Conservation (phyloP, 2,888 invertebrate species). For the Pyrrhosoma nymphula region DNA sequence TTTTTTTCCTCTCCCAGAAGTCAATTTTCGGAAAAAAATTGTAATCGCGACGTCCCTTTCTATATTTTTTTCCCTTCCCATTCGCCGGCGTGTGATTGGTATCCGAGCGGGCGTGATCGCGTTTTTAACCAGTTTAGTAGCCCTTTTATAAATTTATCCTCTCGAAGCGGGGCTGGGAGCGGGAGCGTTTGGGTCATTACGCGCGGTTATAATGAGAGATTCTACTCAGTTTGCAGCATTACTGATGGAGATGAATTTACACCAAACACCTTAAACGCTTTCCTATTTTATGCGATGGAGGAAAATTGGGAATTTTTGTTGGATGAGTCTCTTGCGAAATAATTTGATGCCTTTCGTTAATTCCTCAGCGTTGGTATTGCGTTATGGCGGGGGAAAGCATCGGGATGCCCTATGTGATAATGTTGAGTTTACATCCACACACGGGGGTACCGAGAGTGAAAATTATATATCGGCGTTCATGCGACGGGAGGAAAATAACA, state of each 20-base stretch:
- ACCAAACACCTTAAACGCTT: background rate
- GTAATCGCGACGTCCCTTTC: background rate
- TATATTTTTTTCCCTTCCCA: too few relatives aligned
- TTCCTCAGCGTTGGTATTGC: background rate
- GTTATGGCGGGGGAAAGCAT: background rate
- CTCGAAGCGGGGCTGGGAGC: too few relatives aligned
- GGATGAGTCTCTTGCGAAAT: background rate
- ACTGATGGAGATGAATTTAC: background rate
- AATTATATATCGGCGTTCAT: background rate
- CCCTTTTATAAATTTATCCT: too few relatives aligned
- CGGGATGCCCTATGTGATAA: background rate
- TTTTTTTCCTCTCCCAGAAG: background rate
- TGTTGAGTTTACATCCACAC: background rate
- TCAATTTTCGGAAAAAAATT: background rate
- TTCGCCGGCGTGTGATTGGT: conserved; percentile 30
- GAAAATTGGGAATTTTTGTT: background rate
- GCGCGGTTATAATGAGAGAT: background rate
- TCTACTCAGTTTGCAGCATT: background rate
- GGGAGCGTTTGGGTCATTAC: background rate
- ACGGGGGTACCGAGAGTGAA: background rate
- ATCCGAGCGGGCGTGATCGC: conserved; percentile 9
- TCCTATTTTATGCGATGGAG: background rate
- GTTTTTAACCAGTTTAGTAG: conserved; percentile 29
- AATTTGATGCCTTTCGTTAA: background rate
- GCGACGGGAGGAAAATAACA: background rate